Percentiles rank a stretch among this genome's conserved stretches.
Conservation (phyloP, 2,113 vertebrate genomes). For the Chrysochloris asiatica region DNA sequence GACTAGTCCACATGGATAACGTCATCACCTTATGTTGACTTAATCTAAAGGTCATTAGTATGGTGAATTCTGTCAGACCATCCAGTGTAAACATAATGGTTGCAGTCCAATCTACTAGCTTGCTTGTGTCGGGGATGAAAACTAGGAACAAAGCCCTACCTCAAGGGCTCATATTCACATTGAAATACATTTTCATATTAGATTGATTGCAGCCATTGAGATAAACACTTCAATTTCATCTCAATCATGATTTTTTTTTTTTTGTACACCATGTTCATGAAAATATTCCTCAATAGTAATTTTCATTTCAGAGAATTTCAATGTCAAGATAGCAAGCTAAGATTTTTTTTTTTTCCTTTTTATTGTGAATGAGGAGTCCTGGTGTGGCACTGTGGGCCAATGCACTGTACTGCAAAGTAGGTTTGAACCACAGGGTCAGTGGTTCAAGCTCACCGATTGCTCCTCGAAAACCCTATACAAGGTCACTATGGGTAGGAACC, state of each 20-base stretch:
- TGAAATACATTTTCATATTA: fast-evolving
- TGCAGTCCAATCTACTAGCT: fast-evolving
- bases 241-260: not conserved
- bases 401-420: too few species aligned
- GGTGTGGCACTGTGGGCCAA: too few species aligned
- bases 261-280: too few species aligned
- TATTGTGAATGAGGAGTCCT: too few species aligned
- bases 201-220: fast-evolving
- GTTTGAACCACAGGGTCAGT: too few species aligned
- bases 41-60: fast-evolving
- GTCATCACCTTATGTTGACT: fast-evolving
- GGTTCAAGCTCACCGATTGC: too few species aligned
- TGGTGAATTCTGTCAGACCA: fast-evolving
- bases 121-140: not conserved
- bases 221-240: not conserved
- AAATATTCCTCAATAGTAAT: not conserved
- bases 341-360: too few species aligned
- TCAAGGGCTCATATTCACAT: too few species aligned
- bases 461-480: too few species aligned
- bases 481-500: too few species aligned
- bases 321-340: not conserved
- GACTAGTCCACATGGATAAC: fast-evolving
- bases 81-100: not conserved
- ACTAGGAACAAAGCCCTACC: not conserved
- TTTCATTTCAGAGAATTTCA: not conserved